These are phyloP conservation scores for Andrena trimmerana DNA, from an alignment of 2,888 invertebrate species.

Conservation along the genomic window DNA sequence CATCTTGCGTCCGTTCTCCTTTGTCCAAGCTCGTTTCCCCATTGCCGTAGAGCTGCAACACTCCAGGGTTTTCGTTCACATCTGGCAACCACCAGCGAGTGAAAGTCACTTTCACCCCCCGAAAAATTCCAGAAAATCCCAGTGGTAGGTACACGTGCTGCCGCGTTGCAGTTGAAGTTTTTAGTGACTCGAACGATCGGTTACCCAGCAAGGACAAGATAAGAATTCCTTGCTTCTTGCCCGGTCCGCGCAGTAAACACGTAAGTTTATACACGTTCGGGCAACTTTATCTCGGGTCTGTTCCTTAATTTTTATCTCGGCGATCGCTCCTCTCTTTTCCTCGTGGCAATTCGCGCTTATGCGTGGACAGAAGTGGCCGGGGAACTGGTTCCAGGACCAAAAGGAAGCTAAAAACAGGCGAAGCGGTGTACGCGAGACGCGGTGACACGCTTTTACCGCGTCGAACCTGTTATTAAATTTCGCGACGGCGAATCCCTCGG, in stretches of 20 bases:
- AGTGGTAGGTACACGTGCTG: not conserved
- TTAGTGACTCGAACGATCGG: not conserved
- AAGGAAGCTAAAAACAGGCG: constrained; percentile 24
- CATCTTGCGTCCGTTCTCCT: not conserved
- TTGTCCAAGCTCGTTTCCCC: not conserved
- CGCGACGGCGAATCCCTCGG: not conserved
- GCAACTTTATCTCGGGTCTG: constrained; percentile 14
- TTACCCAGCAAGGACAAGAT: not conserved
- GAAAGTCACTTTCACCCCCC: not conserved
- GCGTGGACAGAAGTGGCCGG: constrained; percentile 16
- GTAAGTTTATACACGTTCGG: constrained; percentile 5
- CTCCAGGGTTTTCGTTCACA: not conserved
- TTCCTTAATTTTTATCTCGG: constrained; percentile 20
- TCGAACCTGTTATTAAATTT: constrained; percentile 34
- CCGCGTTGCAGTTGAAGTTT: not conserved
- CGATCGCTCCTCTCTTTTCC: not conserved
- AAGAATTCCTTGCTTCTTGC: not conserved
- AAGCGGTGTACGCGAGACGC: not conserved
- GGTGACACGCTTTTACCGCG: constrained; percentile 14
- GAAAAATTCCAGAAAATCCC: not conserved
- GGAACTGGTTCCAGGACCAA: constrained; percentile 36
- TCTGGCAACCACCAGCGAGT: constrained; percentile 1
- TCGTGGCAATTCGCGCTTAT: constrained; percentile 32
- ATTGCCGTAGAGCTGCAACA: not conserved
- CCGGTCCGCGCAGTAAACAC: not conserved